phyloP scores from a whole-genome alignment of 2,797 vertebrate genomes.

The Setipinna tenuifilis region DNA sequence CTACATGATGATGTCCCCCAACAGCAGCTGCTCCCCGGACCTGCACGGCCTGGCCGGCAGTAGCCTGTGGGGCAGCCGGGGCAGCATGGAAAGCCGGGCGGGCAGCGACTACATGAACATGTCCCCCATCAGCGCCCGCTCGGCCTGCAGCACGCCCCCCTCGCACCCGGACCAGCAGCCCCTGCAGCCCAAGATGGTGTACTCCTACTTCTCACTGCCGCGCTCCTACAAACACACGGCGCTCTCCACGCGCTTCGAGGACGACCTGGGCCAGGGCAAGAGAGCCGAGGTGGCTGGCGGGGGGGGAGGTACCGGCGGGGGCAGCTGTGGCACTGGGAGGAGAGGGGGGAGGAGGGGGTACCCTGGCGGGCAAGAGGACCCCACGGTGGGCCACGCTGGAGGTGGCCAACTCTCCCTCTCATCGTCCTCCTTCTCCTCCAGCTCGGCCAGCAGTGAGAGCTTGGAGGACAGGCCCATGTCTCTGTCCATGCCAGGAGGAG shows the following conservation, averaged over 20 bases:
- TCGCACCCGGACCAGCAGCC: conserved; percentile 74
- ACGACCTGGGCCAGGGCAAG: conserved; percentile 72
- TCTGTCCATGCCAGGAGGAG: conserved; percentile 38
- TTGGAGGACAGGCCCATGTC: conserved; percentile 79
- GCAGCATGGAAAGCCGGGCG: conserved; percentile 70
- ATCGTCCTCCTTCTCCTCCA: conserved; percentile 82
- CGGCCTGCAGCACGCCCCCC: conserved; percentile 76
- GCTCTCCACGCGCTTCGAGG: conserved; percentile 77
- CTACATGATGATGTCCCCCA: conserved; percentile 84
- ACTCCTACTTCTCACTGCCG: conserved; percentile 79
- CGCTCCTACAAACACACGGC: conserved; percentile 77
- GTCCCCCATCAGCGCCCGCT: conserved; percentile 79
- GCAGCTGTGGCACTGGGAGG: conserved; percentile 52
- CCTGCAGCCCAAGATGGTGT: conserved; percentile 78
- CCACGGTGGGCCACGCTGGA: conserved; percentile 66
- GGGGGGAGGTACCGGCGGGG: conserved; percentile 52
- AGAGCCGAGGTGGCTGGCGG: conserved; percentile 60
- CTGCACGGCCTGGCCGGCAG: conserved; percentile 64
- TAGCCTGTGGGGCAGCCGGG: conserved; percentile 72
- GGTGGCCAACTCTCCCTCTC: conserved; percentile 77
- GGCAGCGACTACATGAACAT: conserved; percentile 83
- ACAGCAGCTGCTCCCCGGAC: conserved; percentile 77
- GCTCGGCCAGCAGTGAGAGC: conserved; percentile 84
- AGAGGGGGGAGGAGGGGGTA: conserved; percentile 65
- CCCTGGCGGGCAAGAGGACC: conserved; percentile 72